These are phyloP conservation scores for Cyclina sinensis DNA, from an alignment of 1,140 invertebrate species.

Conservation along the genomic window DNA sequence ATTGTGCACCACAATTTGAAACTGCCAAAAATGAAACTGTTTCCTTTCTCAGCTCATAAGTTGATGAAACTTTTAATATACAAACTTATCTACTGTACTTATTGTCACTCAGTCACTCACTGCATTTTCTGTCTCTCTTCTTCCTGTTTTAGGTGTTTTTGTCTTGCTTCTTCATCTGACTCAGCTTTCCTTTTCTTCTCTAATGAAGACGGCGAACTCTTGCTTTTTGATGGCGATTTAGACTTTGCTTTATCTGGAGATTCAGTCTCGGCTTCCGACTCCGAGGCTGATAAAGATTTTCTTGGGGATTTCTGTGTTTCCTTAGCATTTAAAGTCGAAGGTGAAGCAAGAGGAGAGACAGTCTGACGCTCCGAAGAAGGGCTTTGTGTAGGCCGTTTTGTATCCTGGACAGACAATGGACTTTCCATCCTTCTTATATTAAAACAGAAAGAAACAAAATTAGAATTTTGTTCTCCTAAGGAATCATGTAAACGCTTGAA, in stretches of 20 bases:
- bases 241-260: slow-evolving; percentile 46
- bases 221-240: slow-evolving; percentile 60
- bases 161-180: slow-evolving; percentile 77
- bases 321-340: neutral
- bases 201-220: slow-evolving; percentile 67
- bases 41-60: no score
- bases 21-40: no score
- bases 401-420: neutral
- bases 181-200: slow-evolving; percentile 78
- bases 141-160: slow-evolving; percentile 80
- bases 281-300: slow-evolving; percentile 53
- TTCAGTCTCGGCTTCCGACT: slow-evolving; percentile 51
- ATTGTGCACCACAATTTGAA: no score
- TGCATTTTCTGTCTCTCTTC: slow-evolving; percentile 83
- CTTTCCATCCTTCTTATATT: neutral
- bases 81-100: no score
- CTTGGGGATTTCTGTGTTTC: slow-evolving; percentile 45
- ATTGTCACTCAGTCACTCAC: no score
- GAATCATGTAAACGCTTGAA: no score
- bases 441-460: neutral
- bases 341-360: neutral
- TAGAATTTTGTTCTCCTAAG: no score
- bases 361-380: neutral
- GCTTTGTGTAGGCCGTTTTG: neutral
- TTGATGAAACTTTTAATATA: no score